Base-by-base conservation (phyloP, 2,888 invertebrate genomes). In the Dione vanillae region DNA sequence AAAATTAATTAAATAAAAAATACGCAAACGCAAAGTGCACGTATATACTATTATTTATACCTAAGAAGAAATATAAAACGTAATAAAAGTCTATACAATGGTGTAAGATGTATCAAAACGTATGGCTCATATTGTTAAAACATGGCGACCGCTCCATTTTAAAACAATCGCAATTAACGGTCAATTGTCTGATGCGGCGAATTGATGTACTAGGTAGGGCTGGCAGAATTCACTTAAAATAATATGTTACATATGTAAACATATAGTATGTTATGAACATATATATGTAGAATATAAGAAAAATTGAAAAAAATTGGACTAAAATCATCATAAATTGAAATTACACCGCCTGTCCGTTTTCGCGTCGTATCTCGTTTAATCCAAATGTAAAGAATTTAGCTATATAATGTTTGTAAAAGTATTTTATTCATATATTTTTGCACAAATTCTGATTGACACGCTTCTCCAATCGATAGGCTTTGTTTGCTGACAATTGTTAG, bases 81-180 rank as follows among this genome's bases (percentile, higher is more conserved):
- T 37, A 65, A 49, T 40, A 58, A 40, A 61, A 45, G n/a, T 11
- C 0, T 7, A 2, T 37, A 37, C 61, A 45, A 10, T 61, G 35
- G 45, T 61, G 61, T 61, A 61, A 45, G 45, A 61, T 61, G 61
- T 66, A 68, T 69, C 74, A 69, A 68, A 67, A 62, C 66, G 69
- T 54, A 73, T 73, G 71, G 69, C 71, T 73, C 65, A 68, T 74
- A 67, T 74, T 73, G 83, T 81, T 79, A 77, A 84, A 87, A 87
- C 86, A 88, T 79, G 78, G 74, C 80, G 74, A 81, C 75, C 82
- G 85, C 78, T 83, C 85, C 83, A 88, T 87, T 89, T 85, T 87
- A 86, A 89, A 89, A 90, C 89, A 88, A 81, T 82, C 81, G 79
- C 88, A 88, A 91, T 88, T 90, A 91, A 85, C 85, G 80, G 78